Base-by-base conservation (phyloP, 2,888 invertebrate genomes). In the Scrobipalpa atriplicella region DNA sequence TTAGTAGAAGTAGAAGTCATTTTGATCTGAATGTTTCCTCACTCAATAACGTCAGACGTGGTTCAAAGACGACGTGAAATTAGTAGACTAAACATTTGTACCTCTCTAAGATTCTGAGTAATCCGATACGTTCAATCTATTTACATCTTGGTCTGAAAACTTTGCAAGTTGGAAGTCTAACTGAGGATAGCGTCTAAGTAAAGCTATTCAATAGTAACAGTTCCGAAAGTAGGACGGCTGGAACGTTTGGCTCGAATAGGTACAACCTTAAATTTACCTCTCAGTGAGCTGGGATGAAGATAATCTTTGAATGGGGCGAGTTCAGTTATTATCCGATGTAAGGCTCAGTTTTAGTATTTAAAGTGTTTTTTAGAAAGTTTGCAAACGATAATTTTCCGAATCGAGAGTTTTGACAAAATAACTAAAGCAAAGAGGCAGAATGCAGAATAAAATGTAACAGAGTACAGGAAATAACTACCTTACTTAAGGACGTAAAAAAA, bases 181-280 rank as follows among this genome's bases (percentile, higher is more conserved):
- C 21, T 11, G 10, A 56, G 21, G 36, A 29, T 56, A 56, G 29
- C 56, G 56, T 19, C 29, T 21, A 56, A 56, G 29, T 56, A 61
- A 61, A 21, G 61, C 38, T 13, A 41, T 29, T 61, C 16, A 13
- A 38, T 39, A 36, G 61, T 60, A 38, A 61, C 39, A 38, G 16
- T 16, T 61, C 19, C 19, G 7, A 56, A 56, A 56, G 56, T 56
- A 36, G 56, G 29, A 29, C 56, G 29, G 52, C 51, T 9, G n/a
- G 47, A 47, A 19, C 52, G 19, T 52, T 52, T 56, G 56, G 56
- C 29, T 21, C 36, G 56, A 56, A 56, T 56, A 56, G 36, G 56
- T 36, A 19, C 56, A 18, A 56, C n/a, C 21, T 56, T 16, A 21
- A 54, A 21, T 11, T n/a, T 54, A 54, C 19, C 54, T 21, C 18